Evolutionary conservation across 2,113 vertebrate species (phyloP).

Genomic region (Nematolebias whitei): DNA sequence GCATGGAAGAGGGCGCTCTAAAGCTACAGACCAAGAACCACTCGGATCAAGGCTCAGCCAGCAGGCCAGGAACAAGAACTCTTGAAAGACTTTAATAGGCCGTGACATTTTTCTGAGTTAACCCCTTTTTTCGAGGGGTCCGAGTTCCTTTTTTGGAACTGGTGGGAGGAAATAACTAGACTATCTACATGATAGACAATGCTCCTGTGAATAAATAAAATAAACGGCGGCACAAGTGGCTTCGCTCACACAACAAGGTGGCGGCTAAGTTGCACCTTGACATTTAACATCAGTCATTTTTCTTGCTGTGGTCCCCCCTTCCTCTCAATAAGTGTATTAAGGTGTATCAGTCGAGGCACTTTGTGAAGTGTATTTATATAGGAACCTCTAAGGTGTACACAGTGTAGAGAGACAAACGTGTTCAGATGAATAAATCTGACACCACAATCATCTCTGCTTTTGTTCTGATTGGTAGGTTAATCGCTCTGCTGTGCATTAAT

Average conservation of each 20-base stretch:
- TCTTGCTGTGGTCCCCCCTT: slow-evolving; percentile 64
- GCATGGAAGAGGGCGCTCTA: slow-evolving; percentile 77
- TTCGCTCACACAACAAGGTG: slow-evolving; percentile 65
- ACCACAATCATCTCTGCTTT: slow-evolving; percentile 70
- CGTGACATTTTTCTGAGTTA: slow-evolving; percentile 15
- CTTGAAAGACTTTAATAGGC: slow-evolving; percentile 30
- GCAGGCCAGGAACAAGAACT: slow-evolving; percentile 5
- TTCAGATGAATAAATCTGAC: slow-evolving; percentile 73
- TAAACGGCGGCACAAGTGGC: slow-evolving; percentile 49
- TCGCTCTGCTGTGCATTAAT: slow-evolving; percentile 61
- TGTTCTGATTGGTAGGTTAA: slow-evolving; percentile 66
- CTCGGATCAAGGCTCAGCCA: slow-evolving; percentile 75
- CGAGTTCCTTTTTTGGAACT: slow-evolving; percentile 10
- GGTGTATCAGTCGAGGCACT: slow-evolving; percentile 79
- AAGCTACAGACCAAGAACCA: slow-evolving; percentile 80
- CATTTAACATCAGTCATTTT: slow-evolving; percentile 65
- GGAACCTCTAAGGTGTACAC: slow-evolving; percentile 68
- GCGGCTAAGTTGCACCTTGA: slow-evolving; percentile 52
- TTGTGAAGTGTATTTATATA: slow-evolving; percentile 68
- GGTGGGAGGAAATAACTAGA: slow-evolving; percentile 15
- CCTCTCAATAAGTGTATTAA: slow-evolving; percentile 81
- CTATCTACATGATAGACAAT: slow-evolving; percentile 40
- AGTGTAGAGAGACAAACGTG: slow-evolving; percentile 70
- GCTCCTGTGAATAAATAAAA: slow-evolving; percentile 83
- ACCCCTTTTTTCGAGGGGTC: neutral